Base-by-base conservation (phyloP, 2,888 invertebrate species). In the Heliconius erato region DNA sequence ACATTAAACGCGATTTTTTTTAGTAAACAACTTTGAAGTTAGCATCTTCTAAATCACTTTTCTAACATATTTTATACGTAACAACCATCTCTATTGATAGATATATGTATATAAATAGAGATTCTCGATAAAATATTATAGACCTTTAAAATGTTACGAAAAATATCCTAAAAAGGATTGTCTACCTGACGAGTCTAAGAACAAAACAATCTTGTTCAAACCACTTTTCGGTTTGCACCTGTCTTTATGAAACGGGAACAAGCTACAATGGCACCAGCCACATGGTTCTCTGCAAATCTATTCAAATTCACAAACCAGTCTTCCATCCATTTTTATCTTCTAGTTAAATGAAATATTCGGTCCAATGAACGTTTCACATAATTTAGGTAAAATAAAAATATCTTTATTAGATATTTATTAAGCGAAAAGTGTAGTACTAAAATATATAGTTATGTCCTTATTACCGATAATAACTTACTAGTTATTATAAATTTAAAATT, bases 221-320 rank as follows among this genome's bases (percentile, higher is more conserved):
- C 86, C 86, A 85, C 89, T 89, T 90, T 90, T 89, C 87, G 87
- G 88, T 87, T 82, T 91, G 91, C 94, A 94, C 94, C 94, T 94
- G 94, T 91, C 87, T 82, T 82, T 84, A 82, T 80, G 78, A 82
- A 82, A 79, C 83, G 74, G 83, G 83, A 85, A 80, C 84, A 67
- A 80, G 83, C 83, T 84, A 85, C 84, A 84, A 83, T 82, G 83
- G 76, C 32, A 40, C 78, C 78, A 88, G 79, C 87, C 89, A 88
- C 88, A 85, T 90, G 89, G 86, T 84, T 77, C 54, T 72, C 74
- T 65, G 74, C 71, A 63, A 77, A 82, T 67, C 68, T 81, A 77
- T 79, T 80, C 74, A 78, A 79, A 74, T 63, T 63, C 59, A 54
- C 54, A 82, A 85, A 79, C 80, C 77, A 72, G 82, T 77, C 44